These are phyloP conservation scores for Leptinotarsa texana DNA, from an alignment of 1,140 invertebrate genomes.

Conservation along the genomic window DNA sequence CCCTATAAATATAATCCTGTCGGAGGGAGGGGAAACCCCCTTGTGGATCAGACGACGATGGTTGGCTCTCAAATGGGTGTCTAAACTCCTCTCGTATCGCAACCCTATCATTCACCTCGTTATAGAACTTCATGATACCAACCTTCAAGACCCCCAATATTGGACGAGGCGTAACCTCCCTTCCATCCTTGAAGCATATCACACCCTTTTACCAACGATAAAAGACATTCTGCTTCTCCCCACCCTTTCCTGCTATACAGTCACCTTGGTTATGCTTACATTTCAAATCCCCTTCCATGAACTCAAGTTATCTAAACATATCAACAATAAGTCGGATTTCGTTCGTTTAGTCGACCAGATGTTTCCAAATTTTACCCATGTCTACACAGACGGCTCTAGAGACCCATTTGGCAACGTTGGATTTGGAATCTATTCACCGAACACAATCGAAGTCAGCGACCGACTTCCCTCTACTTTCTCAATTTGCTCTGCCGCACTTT, in stretches of 20 bases:
- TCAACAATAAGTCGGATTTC: conserved; percentile 9
- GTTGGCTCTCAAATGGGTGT: conserved; percentile 24
- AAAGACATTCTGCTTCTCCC: background rate
- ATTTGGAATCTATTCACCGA: conserved; percentile 13
- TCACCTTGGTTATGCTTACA: background rate
- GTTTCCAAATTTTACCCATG: background rate
- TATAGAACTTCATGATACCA: background rate
- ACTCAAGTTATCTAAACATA: background rate
- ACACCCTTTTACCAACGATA: background rate
- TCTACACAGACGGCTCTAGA: too few species aligned
- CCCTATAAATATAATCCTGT: conserved; percentile 28
- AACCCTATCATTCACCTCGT: conserved; percentile 1
- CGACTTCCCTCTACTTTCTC: conserved; percentile 1
- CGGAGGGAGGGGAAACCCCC: conserved; percentile 24
- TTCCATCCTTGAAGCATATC: background rate
- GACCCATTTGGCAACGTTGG: background rate
- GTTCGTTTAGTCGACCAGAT: background rate
- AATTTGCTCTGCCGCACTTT: conserved; percentile 5
- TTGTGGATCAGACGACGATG: conserved; percentile 21
- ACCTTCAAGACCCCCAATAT: background rate
- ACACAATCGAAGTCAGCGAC: conserved; percentile 11
- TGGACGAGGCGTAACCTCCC: background rate
- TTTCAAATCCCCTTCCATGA: background rate
- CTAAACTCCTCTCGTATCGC: conserved; percentile 10
- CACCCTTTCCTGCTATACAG: background rate